Evolutionary conservation across 2,797 vertebrate species (phyloP), one percentile per base, ranked within the genome.

Genomic region (Aphelocoma californica): DNA sequence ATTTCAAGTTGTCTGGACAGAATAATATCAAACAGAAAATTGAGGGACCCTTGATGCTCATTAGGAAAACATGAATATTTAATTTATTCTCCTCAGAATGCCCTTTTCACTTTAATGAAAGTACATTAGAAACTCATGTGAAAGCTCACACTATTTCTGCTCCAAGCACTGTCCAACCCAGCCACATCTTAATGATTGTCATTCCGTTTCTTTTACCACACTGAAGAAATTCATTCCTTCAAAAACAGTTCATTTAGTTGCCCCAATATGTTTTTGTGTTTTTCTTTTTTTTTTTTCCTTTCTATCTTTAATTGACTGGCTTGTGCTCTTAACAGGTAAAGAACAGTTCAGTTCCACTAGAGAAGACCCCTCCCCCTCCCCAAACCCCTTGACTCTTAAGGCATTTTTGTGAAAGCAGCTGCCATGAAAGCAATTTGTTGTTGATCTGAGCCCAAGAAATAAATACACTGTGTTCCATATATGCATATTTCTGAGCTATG

Each of bases 401-500:
- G 19, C 36, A 79, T 61, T 95, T 92, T 70, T 65, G 29, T 70
- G 71, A 79, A 86, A 79, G 38, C 50, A 91, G 31, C 18, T 95
- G 73, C 36, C 73, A 71, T 50, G 61, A 81, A 93, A 94, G 38
- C 20, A 92, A 86, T 83, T 94, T 69, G 6, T 21, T 96, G 72
- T 86, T 93, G 64, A 94, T 80, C 58, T 13, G 20, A 88, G 20
- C 81, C 88, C 82, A 82, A 95, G 74, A 73, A 94, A 96, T 84
- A 92, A 95, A 93, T 42, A 90, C 10, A 44, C 34, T 38, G 21
- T 54, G 45, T 50, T 90, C 53, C 84, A 62, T 73, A 65, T 85
- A 96, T 88, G 81, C 85, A 89, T 85, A 94, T 82, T 86, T 93
- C 67, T 95, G 65, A 96, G 56, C 50, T 93, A 38, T 70, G 91